Base-by-base conservation (phyloP, 1,140 invertebrate genomes). In the Tetragnatha versicolor region DNA sequence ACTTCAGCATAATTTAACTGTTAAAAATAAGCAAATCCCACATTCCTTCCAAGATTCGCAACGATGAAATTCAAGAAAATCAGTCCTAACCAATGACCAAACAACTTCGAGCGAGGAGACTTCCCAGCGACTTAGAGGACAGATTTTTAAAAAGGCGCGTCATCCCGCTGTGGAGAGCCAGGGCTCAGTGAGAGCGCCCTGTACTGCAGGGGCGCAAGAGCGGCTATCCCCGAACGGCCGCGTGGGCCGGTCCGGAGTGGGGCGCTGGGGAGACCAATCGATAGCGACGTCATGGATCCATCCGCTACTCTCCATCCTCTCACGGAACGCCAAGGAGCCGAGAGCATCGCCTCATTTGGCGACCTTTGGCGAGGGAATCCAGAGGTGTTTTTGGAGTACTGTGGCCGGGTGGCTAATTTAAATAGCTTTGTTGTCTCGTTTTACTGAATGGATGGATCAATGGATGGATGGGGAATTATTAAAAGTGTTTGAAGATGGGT, bases 271-370 rank as follows among this genome's bases (percentile, higher is more conserved):
- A 58, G 69, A 73, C 69, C 27, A 60, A 73, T 73, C 69, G 69
- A 73, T 73, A 58, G 69, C 53, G 69, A 53, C 66, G 66, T 69
- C 66, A 69, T 69, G 69, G 69, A 51, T 55, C 12, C n/a, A 73
- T 35, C 68, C 53, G 69, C 37, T 73, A 45, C 47, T 73, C 69
- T 60, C 69, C 69, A 73, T 73, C 69, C 55, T 73, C 69, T 29
- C 37, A 3, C 53, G 20, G 33, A 6, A 6, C n/a, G 61, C 61
- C 37, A 27, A 12, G n/a, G 25, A 42, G n/a, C 37, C 33, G 20
- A 4, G 4, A 6, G n/a, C 10, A 65, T 42, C 61, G 20, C 37
- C 31, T 22, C 22, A 7, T 20, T 65, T 42, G 61, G 61, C 35
- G 37, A 33, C 12, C 20, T 47, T 12, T 47, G 1, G 3, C 12